Evolutionary conservation across 2,113 vertebrate species (phyloP), one percentile per base, ranked within the genome.

Genomic region (Salvelinus sp.): DNA sequence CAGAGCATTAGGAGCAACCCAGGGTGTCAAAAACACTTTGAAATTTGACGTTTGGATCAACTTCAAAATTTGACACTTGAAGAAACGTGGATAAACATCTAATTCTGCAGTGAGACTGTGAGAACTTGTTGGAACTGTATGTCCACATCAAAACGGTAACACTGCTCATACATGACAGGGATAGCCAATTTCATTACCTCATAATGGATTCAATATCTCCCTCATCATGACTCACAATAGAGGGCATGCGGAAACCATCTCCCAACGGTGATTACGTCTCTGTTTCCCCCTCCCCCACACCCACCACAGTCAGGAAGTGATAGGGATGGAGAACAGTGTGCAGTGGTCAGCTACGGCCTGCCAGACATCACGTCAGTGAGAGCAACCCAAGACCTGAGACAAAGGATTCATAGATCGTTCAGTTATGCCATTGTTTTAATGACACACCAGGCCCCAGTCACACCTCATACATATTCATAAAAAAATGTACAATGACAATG

Each of bases 361-460:
- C 22, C 30, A 64, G 73, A 57, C 57, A 75, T 76, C 66, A 73
- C 63, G 27, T 80, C 70, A 80, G 23, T 30, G 85, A 86, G 78
- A 74, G 60, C 9, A 28, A 20, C 20, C 44, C 60, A 13, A 87
- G 68, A 54, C 80, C 50, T 1, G 70, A 90, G 88, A 92, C 89
- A 92, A 91, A 91, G 87, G 83, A 73, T 79, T 87, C 89, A 80
- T 22, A 76, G 30, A 68, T 64, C 63, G 2, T 16, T 30, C 62
- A 27, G 48, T 72, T 60, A 75, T 75, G 23, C 25, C 28, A 63
- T 66, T 28, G 58, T 50, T 72, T 44, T 50, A 63, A 14, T 50
- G 10, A 54, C 58, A 63, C 23, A 27, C 58, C 47, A 28, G 16
- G 16, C 23, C 38, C n/a, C 30, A 16, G 28, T 33, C 64, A 60